Evolutionary conservation across 2,113 vertebrate species (phyloP), one percentile per base, ranked within the genome.

Genomic region (Eonycteris spelaea): DNA sequence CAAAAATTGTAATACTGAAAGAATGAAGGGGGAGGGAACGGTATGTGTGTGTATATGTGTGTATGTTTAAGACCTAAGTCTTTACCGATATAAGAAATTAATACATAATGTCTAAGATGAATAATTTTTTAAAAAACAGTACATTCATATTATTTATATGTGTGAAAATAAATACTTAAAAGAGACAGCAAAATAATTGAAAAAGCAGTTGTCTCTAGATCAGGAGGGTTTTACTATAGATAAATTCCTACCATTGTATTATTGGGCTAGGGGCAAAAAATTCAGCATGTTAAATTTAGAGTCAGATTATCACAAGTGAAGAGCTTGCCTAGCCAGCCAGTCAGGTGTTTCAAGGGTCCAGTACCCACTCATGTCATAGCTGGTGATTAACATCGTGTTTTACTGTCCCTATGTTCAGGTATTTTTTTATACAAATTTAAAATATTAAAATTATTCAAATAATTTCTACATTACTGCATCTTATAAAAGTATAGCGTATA

Each of bases 381-480:
- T 11, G 7, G 3, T 57, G 21, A 26, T 35, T 90, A 67, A 90
- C 38, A 45, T 24, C 26, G 38, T 35, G 10, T 68, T 84, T 90
- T 84, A 90, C 38, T 48, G 30, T 38, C 33, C 55, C 24, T 67
- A 75, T 38, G 5, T 67, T 77, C 30, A 68, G 40, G 4, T 43
- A 71, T 67, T 45, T 68, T 63, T 70, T 57, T 89, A 30, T 38
- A 40, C 84, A 94, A 84, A 14, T 57, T 59, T 90, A 55, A 87
- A 82, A 67, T 48, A 77, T 82, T 85, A 84, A 77, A 78, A 84
- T 89, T 90, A 82, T 77, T 95, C 75, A 95, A 94, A 45, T 70
- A 92, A 94, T 48, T 90, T 89, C 11, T 85, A 5, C 63, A 86
- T 86, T 75, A 74, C 21, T 75, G 6, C 11, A 86, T 65, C 57